These are phyloP conservation scores for Melopsittacus undulatus DNA, from an alignment of 2,797 vertebrate genomes.

Conservation along the genomic window DNA sequence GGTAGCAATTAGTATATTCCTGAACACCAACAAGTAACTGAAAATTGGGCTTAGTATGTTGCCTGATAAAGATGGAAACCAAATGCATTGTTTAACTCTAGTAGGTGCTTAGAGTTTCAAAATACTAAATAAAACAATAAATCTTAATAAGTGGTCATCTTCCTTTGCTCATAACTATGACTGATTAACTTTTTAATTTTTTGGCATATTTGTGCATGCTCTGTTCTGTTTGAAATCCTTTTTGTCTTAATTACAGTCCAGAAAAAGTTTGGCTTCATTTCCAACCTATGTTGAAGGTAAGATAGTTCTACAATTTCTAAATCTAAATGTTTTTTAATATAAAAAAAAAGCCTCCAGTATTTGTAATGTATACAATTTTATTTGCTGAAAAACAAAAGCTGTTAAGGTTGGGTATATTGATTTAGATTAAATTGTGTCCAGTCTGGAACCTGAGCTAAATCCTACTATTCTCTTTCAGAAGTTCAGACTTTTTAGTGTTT, in stretches of 20 bases:
- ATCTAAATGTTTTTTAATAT: neutral
- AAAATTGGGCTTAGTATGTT: neutral
- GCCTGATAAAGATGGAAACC: neutral
- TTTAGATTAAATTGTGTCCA: neutral
- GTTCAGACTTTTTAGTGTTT: neutral
- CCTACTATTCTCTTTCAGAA: neutral
- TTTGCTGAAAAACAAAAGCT: neutral
- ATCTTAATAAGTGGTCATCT: neutral
- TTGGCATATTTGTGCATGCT: constrained; percentile 47
- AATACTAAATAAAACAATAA: neutral
- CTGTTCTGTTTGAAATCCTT: constrained; percentile 71
- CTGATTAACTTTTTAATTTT: neutral
- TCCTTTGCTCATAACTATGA: constrained; percentile 19
- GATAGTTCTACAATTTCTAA: constrained; percentile 56
- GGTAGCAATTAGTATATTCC: neutral
- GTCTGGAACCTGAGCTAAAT: neutral
- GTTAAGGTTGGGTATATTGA: neutral
- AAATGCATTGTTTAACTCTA: neutral
- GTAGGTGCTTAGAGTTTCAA: constrained; percentile 3
- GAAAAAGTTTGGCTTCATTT: constrained; percentile 93
- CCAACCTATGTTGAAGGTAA: constrained; percentile 98
- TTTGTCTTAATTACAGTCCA: constrained; percentile 86
- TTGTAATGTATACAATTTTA: neutral
- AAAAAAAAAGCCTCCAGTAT: neutral
- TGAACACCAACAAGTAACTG: neutral